Base-by-base conservation (phyloP, 1,140 invertebrate genomes). In the Drosophila willistoni region DNA sequence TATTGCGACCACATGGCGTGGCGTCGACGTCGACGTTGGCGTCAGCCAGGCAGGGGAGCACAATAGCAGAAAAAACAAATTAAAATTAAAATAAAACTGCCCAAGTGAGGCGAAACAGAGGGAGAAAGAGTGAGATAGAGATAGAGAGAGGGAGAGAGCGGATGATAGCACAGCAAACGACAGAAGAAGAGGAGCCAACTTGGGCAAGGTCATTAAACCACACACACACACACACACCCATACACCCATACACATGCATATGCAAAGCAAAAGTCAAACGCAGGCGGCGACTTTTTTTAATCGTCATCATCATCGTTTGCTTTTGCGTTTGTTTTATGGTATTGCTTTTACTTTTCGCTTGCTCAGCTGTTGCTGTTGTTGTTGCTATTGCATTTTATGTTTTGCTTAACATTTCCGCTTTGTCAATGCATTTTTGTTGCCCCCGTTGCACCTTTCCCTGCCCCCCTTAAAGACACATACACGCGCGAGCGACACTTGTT, bases 191-290 rank as follows among this genome's bases (percentile, higher is more conserved):
- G 44, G 17, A 47, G 60, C 66, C 82, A 79, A 86, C 82, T 86
- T 86, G 82, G 82, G 83, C 82, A 86, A 86, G 82, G 82, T 86
- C 82, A 86, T 86, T 86, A 86, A 85, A 86, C 82, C 82, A 86
- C 82, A 86, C 82, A 79, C 81, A 79, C 66, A 68, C 67, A 67
- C 44, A 36, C 55, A 47, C 25, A 39, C 68, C 42, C 33, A 39
- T 64, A 62, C 68, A 44, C 17, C 62, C 44, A 36, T 13, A 47
- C 44, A 47, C 14, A 22, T 51, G 44, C 44, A 51, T 51, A 39
- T 62, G 79, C 71, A 17, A 51, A 51, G 22, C 42, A 29, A n/a
- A 63, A 51, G 44, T 22, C 44, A 51, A 51, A 51, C 17, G 19
- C 44, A 51, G 44, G 44, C 44, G 22, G 10, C 41, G 29, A 34